Evolutionary conservation across 2,113 vertebrate genomes (phyloP).

Genomic region (Herpailurus yagouaroundi): DNA sequence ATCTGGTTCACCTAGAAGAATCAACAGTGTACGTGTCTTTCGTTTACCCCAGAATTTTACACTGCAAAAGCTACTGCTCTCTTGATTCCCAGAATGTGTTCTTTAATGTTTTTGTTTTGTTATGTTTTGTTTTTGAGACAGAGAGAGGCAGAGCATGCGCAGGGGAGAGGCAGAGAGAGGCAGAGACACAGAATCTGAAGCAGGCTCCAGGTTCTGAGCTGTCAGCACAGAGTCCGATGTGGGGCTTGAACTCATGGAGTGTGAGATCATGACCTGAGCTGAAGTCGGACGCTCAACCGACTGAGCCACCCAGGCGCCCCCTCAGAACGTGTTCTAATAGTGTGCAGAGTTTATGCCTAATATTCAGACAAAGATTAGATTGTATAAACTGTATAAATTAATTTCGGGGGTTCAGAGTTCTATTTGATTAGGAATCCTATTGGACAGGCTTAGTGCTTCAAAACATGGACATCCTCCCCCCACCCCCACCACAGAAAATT

Average conservation of each 20-base stretch:
- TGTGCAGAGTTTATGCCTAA: not conserved
- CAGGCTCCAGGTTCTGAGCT: too few species aligned
- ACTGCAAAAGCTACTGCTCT: not conserved
- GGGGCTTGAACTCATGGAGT: too few species aligned
- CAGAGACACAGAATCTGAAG: too few species aligned
- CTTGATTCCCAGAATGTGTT: slow-evolving; percentile 28
- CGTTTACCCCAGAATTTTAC: slow-evolving; percentile 39
- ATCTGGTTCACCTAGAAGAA: slow-evolving; percentile 45
- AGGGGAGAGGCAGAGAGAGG: too few species aligned
- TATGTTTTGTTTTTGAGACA: too few species aligned
- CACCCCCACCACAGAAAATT: not conserved
- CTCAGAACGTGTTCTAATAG: slow-evolving; percentile 2
- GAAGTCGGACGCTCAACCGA: too few species aligned
- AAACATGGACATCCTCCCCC: not conserved
- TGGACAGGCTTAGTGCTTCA: not conserved
- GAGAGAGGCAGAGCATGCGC: too few species aligned
- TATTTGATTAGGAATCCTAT: not conserved
- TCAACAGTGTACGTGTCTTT: not conserved
- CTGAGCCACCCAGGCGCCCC: too few species aligned
- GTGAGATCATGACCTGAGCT: too few species aligned
- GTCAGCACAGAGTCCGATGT: too few species aligned
- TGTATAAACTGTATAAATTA: not conserved
- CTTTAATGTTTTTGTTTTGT: not conserved
- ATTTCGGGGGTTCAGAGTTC: not conserved
- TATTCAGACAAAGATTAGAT: not conserved